These are phyloP conservation scores for Bellardia bayeri DNA, from an alignment of 2,888 invertebrate species.

Conservation along the genomic window DNA sequence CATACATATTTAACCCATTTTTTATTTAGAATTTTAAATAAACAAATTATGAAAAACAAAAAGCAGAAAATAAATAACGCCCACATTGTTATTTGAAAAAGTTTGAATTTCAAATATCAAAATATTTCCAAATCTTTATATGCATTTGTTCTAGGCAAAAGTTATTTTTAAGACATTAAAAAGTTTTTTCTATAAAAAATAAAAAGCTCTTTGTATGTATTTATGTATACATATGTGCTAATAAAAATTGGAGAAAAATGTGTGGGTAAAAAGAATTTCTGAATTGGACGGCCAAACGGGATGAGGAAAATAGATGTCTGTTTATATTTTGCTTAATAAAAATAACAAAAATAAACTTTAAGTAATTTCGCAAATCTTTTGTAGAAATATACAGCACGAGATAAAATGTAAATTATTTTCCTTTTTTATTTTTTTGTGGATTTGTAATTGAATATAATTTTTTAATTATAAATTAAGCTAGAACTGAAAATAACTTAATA, in stretches of 20 bases:
- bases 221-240: background rate
- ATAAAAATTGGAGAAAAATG: background rate
- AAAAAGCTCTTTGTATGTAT: background rate
- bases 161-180: slow-evolving; percentile 32
- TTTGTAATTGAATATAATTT: too few species aligned
- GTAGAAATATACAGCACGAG: background rate
- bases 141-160: slow-evolving; percentile 7
- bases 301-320: background rate
- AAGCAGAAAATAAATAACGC: background rate
- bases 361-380: background rate
- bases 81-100: slow-evolving; percentile 17
- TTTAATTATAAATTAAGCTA: too few species aligned
- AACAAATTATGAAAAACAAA: slow-evolving; percentile 3
- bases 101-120: slow-evolving; percentile 27
- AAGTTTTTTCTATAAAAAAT: background rate
- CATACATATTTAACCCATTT: background rate
- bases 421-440: too few species aligned
- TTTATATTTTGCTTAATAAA: background rate
- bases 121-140: background rate
- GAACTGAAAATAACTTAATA: too few species aligned
- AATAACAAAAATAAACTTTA: background rate
- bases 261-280: background rate
- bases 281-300: background rate
- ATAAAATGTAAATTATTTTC: too few species aligned
- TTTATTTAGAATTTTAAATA: slow-evolving; percentile 23